Base-by-base conservation (phyloP, 1,140 invertebrate genomes). In the Heliconius nattereri region DNA sequence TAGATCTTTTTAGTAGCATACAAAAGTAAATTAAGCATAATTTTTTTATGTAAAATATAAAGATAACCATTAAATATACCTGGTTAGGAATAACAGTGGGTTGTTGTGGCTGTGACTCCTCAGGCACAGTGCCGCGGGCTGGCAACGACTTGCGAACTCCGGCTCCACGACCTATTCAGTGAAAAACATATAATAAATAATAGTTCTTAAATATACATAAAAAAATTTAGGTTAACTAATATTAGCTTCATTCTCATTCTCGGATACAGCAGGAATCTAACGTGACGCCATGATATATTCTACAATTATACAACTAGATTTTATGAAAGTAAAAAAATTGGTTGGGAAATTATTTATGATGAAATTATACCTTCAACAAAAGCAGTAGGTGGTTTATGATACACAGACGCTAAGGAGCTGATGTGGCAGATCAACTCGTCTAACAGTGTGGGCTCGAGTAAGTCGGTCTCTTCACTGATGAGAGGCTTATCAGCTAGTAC, bases 361-460 rank as follows among this genome's bases (percentile, higher is more conserved):
- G 29, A 29, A 29, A 29, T 32, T 32, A 35, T 35, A 35, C 32
- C 99, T 95, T 99, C 99, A 40, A 99, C 99, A 94, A 99, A 99
- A 1, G 99, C 98, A 40, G 98, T 98, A 1, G 99, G 99, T 40
- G 99, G 99, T 94, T 99, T 99, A 90, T 99, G 99, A 92, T 99
- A 99, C 5, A 99, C 99, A 32, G 98, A 99, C 13, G 99, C 99
- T 78, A 99, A 95, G 80, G 98, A 99, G 73, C 98, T 99, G 88
- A 99, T 99, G 92, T 99, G 99, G 94, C 99, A 99, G 88, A 99
- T 99, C 35, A 99, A 96, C 95, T 99, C 99, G 92, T 99, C 99
- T 49, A 99, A 95, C 20, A 99, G 95, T 0, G 99, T 99, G 11
- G 99, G 99, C 92, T 99, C 99, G 66, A 99, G 94, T 7, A 99